Evolutionary conservation across 37 sponge, comb jelly and placozoan genomes (phyloP), one percentile per base, ranked within the genome.

Genomic region (Chondrilla cf. caribensis): DNA sequence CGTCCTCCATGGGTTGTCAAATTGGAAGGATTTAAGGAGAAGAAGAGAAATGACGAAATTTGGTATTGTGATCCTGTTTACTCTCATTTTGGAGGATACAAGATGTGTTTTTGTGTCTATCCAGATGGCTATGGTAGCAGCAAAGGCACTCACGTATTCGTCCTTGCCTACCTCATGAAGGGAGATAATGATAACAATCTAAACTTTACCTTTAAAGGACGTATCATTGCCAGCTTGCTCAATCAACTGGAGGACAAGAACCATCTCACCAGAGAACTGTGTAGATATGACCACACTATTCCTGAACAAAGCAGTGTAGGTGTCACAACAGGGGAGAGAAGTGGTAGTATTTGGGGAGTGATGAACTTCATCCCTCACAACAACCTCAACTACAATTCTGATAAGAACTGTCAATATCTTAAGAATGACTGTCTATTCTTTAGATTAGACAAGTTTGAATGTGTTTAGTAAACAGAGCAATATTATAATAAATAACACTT

Each of bases 91-190:
- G 24, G 68, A 28, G 87, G 87, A n/a, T 87, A 87, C 79, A 58
- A 77, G 60, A 70, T 87, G 82, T 38, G 83, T 38, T 66, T 87
- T 18, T 70, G 47, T 3, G 66, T 87, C 24, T 78, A 82, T 31
- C 71, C 76, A 2, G 82, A 82, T 87, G 87, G 87, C 1, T 43
- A 68, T 9, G 79, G 79, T 2, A 51, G 31, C 0, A 83, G 83
- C 0, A 82, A 78, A 78, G 82, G 83, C 1, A 87, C 83, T 26
- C 87, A 87, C 41, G 55, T 87, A 19, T 78, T 83, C 2, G 58
- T 87, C 22, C 77, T 55, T 68, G 24, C 78, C 55, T 81, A 78
- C 44, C 83, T 71, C 39, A 43, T 82, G 79, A 58, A 47, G 2
- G 83, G 87, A 3, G 76, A 82, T 24, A 60, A 62, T 17, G 87